phyloP scores from a whole-genome alignment of 2,888 invertebrate species.

The Nephrocerus scutellatus region DNA sequence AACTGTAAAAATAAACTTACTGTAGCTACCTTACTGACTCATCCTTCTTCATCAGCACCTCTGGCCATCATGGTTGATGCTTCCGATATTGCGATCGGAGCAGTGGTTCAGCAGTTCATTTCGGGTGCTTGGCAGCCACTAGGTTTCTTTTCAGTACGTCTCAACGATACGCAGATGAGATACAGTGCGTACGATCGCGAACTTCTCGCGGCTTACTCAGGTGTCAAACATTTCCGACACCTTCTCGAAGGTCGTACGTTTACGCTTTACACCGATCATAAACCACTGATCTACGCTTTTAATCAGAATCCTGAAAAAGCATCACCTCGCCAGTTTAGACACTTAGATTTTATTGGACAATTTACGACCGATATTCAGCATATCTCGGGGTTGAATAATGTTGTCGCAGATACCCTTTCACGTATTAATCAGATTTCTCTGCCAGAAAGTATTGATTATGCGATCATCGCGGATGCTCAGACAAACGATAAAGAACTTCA shows the following conservation, averaged over 20 bases:
- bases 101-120: too few species aligned
- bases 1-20: too few species aligned
- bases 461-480: too few species aligned
- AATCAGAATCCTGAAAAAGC: constrained; percentile 13
- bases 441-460: too few species aligned
- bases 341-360: constrained; percentile 18
- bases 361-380: constrained; percentile 18
- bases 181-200: constrained; percentile 44
- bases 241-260: constrained; percentile 39
- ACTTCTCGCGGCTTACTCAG: constrained; percentile 38
- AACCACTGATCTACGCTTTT: constrained; percentile 18
- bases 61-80: too few species aligned
- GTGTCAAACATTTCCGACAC: constrained; percentile 36
- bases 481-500: too few species aligned
- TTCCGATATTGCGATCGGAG: too few species aligned
- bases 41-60: too few species aligned
- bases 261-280: constrained; percentile 33
- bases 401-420: constrained; percentile 20
- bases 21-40: too few species aligned
- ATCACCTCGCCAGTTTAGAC: constrained; percentile 16
- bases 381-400: constrained; percentile 13
- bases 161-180: constrained; percentile 32
- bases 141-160: constrained; percentile 38
- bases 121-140: too few species aligned
- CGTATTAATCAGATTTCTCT: too few species aligned